phyloP scores from a whole-genome alignment of 2,113 vertebrate species.

The Labeo rohita region DNA sequence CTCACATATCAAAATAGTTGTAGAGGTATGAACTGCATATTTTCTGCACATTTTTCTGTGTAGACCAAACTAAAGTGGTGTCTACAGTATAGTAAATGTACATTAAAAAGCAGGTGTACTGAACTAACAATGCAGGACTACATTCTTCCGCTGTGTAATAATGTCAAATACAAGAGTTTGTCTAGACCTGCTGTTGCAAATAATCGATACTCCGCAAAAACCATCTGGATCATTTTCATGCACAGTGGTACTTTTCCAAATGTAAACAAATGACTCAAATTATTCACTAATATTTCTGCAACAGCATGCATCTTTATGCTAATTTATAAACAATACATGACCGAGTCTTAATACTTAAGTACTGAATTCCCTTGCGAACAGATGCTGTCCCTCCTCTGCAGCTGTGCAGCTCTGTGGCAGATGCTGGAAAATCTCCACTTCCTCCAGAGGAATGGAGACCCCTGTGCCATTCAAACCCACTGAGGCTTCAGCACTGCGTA shows the following conservation, averaged over 20 bases:
- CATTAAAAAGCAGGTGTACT: background rate
- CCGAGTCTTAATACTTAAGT: slow-evolving; percentile 43
- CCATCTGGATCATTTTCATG: slow-evolving; percentile 39
- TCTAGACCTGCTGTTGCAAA: slow-evolving; percentile 4
- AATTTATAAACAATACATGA: slow-evolving; percentile 59
- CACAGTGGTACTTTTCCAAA: slow-evolving; percentile 48
- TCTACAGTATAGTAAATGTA: background rate
- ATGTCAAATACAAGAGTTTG: background rate
- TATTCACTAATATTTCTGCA: slow-evolving; percentile 49
- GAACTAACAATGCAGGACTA: background rate
- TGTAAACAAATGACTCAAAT: slow-evolving; percentile 56
- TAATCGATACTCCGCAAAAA: slow-evolving; percentile 27
- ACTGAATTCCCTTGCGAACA: slow-evolving; percentile 52
- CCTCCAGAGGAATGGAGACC: slow-evolving; percentile 44
- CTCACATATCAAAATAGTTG: too few relatives aligned
- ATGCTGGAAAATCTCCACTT: slow-evolving; percentile 50
- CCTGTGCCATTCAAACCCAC: slow-evolving; percentile 38
- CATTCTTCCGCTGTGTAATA: background rate
- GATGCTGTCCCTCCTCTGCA: slow-evolving; percentile 57
- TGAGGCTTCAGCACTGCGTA: slow-evolving; percentile 37
- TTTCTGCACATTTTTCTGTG: background rate
- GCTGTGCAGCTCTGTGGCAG: slow-evolving; percentile 54
- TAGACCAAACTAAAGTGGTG: background rate
- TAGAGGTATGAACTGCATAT: background rate
- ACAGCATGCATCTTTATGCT: slow-evolving; percentile 50